Percentiles rank a stretch among this genome's conserved stretches.
Evolutionary conservation across 2,113 vertebrate species (phyloP).

Genomic region (Pan troglodytes): DNA sequence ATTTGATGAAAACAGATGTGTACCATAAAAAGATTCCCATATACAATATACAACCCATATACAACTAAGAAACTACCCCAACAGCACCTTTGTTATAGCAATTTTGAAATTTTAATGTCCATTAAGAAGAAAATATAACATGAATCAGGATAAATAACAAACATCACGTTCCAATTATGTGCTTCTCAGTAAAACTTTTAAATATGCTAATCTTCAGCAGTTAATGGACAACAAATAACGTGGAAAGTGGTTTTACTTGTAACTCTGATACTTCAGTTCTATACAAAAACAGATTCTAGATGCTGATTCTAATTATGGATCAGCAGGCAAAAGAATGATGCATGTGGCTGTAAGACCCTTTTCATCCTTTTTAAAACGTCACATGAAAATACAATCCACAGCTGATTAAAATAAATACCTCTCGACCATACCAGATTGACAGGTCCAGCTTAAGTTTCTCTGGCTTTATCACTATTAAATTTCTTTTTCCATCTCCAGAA

Average conservation of each 20-base stretch:
- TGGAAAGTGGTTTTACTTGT: neutral
- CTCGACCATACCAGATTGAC: constrained; percentile 11
- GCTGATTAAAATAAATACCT: constrained; percentile 36
- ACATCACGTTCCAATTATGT: neutral
- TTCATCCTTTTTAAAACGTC: constrained; percentile 42
- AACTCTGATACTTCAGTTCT: neutral
- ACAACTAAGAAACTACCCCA: neutral
- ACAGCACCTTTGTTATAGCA: neutral
- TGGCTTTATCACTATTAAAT: neutral
- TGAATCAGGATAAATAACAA: neutral
- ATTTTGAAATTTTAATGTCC: constrained; percentile 21
- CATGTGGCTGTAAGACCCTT: neutral
- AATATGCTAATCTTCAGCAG: constrained; percentile 7
- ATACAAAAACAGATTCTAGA: neutral
- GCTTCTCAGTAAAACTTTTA: neutral
- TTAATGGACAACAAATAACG: neutral
- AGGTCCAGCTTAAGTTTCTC: constrained; percentile 23
- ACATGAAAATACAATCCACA: constrained; percentile 32
- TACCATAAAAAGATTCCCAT: neutral
- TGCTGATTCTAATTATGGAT: constrained; percentile 9
- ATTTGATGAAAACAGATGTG: neutral
- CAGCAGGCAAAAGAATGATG: neutral
- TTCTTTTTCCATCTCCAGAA: constrained; percentile 15
- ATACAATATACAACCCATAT: neutral
- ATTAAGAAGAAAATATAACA: neutral